These are phyloP conservation scores for Latrodectus hesperus DNA, from an alignment of 2,888 invertebrate genomes.

Conservation along the genomic window DNA sequence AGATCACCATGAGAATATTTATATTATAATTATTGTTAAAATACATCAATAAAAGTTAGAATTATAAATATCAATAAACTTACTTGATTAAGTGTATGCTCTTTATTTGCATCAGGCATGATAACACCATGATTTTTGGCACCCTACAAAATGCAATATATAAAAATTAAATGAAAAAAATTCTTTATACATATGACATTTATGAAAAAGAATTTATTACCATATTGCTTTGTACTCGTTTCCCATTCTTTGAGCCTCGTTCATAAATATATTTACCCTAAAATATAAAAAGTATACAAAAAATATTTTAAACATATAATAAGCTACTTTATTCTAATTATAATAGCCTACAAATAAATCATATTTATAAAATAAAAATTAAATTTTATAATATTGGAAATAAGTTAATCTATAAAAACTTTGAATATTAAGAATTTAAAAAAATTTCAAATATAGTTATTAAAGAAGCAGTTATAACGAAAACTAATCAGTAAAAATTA, in stretches of 20 bases:
- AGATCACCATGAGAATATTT: neutral
- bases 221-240: constrained; percentile 98
- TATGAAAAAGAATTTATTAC: constrained; percentile 71
- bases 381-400: neutral
- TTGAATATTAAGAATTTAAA: neutral
- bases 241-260: constrained; percentile 91
- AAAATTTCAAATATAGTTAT: neutral
- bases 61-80: neutral
- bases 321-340: neutral
- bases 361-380: neutral
- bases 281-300: constrained; percentile 59
- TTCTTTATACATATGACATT: neutral
- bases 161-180: constrained; percentile 13
- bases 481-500: constrained; percentile 70
- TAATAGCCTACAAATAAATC: neutral
- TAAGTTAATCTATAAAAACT: too few relatives aligned
- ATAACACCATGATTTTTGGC: constrained; percentile 99
- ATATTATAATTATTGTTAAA: neutral
- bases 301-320: neutral
- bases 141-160: constrained; percentile 77
- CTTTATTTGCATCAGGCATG: constrained; percentile 98
- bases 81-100: constrained; percentile 91
- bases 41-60: neutral
- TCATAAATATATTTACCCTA: constrained; percentile 95
- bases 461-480: neutral